These are phyloP conservation scores for Rhineura floridana DNA, from an alignment of 2,113 vertebrate species.

Conservation along the genomic window DNA sequence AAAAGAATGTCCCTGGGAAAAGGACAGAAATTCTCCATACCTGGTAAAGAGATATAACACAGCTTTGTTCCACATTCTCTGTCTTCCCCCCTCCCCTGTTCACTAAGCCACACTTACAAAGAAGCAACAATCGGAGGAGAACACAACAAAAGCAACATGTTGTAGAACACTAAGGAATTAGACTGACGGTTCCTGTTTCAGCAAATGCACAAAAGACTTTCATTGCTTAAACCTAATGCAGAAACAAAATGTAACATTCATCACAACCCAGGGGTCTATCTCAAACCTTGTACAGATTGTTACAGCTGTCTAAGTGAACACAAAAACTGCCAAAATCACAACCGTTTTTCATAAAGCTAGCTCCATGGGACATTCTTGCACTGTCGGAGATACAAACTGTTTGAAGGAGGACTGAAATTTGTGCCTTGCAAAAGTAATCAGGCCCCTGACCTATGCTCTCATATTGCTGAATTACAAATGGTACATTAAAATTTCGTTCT, in stretches of 20 bases:
- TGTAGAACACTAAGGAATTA: background rate
- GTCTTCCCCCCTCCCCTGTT: rapidly evolving
- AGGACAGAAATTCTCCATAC: background rate
- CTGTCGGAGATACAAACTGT: background rate
- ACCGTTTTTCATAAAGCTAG: background rate
- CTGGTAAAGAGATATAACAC: background rate
- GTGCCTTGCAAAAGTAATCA: too few relatives aligned
- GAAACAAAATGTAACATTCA: background rate
- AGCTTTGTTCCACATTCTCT: background rate
- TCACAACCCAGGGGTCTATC: background rate
- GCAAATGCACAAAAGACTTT: background rate
- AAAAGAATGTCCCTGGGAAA: background rate
- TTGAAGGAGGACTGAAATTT: background rate
- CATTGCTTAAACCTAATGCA: background rate
- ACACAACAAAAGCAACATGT: background rate
- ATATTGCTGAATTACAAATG: too few relatives aligned
- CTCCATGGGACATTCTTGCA: background rate
- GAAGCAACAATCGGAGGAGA: background rate
- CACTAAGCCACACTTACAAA: background rate
- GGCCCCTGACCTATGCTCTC: too few relatives aligned
- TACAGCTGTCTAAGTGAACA: background rate
- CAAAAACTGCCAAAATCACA: background rate
- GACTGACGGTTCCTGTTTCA: background rate
- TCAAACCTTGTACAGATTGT: background rate
- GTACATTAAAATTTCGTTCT: too few relatives aligned